These are phyloP conservation scores for Gastracanthus pulcherrimus DNA, from an alignment of 2,888 invertebrate species.

Conservation along the genomic window DNA sequence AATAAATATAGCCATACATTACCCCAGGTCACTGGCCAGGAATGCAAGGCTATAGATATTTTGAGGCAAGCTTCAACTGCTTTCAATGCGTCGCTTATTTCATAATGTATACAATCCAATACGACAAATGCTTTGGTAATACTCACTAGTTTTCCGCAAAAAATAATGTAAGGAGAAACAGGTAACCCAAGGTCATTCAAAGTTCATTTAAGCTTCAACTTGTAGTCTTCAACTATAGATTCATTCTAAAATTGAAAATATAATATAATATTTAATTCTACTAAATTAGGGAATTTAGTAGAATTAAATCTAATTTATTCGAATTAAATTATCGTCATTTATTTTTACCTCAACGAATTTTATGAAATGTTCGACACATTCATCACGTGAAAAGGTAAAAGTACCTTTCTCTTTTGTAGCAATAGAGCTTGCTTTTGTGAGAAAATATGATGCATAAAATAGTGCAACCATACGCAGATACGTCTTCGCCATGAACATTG, in stretches of 20 bases:
- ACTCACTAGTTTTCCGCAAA: constrained; percentile 40
- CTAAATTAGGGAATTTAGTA: background rate
- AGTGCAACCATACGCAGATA: constrained; percentile 9
- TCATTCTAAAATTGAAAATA: constrained; percentile 40
- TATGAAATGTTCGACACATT: constrained; percentile 1
- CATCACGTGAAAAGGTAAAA: constrained; percentile 11
- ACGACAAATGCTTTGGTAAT: constrained; percentile 33
- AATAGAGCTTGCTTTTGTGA: background rate
- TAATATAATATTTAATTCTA: too few relatives aligned
- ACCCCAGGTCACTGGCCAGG: constrained; percentile 9
- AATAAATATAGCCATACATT: constrained; percentile 41
- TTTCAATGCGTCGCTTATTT: background rate
- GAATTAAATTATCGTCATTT: background rate
- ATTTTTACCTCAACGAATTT: constrained; percentile 9
- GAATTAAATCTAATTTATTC: background rate
- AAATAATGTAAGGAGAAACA: constrained; percentile 38
- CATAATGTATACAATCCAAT: constrained; percentile 34
- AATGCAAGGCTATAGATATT: background rate
- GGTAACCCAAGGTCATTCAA: constrained; percentile 11
- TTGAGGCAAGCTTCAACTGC: background rate
- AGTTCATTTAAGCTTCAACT: constrained; percentile 1
- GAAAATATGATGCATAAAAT: background rate
- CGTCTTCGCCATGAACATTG: background rate
- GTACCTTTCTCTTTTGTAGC: background rate
- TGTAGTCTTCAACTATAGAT: constrained; percentile 31